Percentiles rank a stretch among this genome's conserved stretches.
Conservation (phyloP, 92 coral and sea anemone genomes). For the Porites evermanni region DNA sequence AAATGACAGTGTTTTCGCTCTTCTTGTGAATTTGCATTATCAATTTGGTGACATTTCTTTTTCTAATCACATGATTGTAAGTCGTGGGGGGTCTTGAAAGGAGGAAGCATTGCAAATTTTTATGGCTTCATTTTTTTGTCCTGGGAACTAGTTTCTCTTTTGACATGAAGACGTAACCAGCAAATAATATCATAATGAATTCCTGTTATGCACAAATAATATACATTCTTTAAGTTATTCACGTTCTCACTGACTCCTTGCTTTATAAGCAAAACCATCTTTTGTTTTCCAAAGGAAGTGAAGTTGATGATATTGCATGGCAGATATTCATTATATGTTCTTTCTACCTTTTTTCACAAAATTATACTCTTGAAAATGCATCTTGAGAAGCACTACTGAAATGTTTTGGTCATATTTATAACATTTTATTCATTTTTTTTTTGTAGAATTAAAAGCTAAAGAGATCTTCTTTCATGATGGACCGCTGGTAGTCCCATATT, state of each 20-base stretch:
- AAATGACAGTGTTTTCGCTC: too few species aligned
- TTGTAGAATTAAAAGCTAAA: neutral
- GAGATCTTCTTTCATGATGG: neutral
- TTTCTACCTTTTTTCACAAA: too few species aligned
- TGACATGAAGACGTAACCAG: neutral
- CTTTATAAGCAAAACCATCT: too few species aligned
- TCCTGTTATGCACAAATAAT: too few species aligned
- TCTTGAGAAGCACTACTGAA: neutral
- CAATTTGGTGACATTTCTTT: neutral
- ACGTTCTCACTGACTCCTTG: too few species aligned
- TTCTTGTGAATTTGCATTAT: too few species aligned
- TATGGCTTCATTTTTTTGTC: neutral
- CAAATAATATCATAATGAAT: too few species aligned
- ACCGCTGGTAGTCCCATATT: constrained; percentile 19
- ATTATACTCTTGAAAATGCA: too few species aligned
- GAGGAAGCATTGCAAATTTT: neutral
- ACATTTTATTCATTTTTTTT: neutral
- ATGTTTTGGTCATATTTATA: neutral
- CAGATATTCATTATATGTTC: too few species aligned
- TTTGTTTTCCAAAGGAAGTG: too few species aligned
- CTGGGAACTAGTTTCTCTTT: neutral
- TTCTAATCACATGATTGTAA: constrained; percentile 1
- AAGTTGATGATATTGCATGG: neutral
- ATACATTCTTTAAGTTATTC: too few species aligned
- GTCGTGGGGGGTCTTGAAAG: neutral